Base-by-base conservation (phyloP, 2,888 invertebrate genomes). In the Eristalis tenax region DNA sequence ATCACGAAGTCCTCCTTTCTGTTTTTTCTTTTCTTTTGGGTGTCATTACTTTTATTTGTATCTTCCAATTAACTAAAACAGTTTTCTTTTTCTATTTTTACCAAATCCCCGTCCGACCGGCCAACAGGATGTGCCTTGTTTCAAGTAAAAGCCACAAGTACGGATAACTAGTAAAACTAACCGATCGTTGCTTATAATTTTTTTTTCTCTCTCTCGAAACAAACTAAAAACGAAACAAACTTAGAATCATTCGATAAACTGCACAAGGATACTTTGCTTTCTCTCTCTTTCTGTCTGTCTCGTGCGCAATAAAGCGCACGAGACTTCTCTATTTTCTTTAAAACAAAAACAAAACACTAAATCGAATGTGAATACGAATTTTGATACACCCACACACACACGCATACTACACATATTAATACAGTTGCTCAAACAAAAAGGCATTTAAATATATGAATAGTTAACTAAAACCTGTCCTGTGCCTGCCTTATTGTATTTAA, bases 211-310 rank as follows among this genome's bases (percentile, higher is more conserved):
- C 15, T 15, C 4, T 43, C 18, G 1, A 43, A 43, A 50, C n/a
- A 4, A 43, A 13, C 13, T 15, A 43, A 43, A 43, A 43, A 43
- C 43, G 43, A 43, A n/a, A 35, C 11, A 59, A 32, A 63, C 71
- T 71, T 71, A 71, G 71, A 71, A 71, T 71, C 71, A 71, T 71
- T 71, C 71, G 71, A 71, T 71, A 61, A 63, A 59, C 28, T 43
- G 71, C 71, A 38, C 18, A 22, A 18, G 5, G 50, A 50, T 50
- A 18, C 5, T 50, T 50, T 18, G 2, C 43, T 50, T 50, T 8
- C 18, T 50, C 18, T 50, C 50, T 50, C 50, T 22, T 0, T 18
- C n/a, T 50, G 4, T 50, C 8, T 8, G 8, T 32, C 32, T 8
- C 32, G 4, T 10, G 8, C 10, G 1, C 32, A 0, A 8, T 32